These are phyloP conservation scores for Phortica okadai DNA, from an alignment of 2,888 invertebrate genomes.

Conservation along the genomic window DNA sequence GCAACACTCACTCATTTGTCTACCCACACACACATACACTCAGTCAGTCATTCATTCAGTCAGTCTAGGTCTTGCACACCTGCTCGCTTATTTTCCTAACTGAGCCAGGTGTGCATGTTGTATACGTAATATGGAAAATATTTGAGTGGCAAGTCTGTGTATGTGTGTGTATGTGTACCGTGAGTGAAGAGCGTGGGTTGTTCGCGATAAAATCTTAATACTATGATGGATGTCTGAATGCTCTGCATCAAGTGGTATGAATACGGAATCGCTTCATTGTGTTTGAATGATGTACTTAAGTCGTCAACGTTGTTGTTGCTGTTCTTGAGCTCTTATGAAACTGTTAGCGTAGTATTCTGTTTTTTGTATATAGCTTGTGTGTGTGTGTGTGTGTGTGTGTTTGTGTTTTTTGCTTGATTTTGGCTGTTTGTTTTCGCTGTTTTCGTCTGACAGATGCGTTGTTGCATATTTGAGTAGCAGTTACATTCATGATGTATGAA, in stretches of 20 bases:
- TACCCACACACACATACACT: neutral
- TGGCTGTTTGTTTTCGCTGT: constrained; percentile 32
- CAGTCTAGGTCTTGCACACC: neutral
- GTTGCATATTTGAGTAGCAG: constrained; percentile 26
- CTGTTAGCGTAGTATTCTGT: neutral
- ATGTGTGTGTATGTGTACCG: neutral
- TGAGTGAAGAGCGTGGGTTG: neutral
- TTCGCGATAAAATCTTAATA: constrained; percentile 27
- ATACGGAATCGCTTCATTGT: constrained; percentile 21
- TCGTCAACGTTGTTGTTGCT: constrained; percentile 1
- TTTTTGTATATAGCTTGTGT: neutral
- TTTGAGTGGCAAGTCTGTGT: neutral
- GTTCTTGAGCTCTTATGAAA: neutral
- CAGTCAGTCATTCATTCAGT: neutral
- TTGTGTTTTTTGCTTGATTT: constrained; percentile 4
- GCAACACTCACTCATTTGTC: neutral
- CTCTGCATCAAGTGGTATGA: constrained; percentile 9
- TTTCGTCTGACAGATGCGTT: constrained; percentile 14
- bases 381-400: neutral
- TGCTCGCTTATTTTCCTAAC: neutral
- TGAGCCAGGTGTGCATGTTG: constrained; percentile 9
- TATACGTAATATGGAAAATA: neutral
- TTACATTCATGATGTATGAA: neutral
- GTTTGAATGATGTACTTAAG: constrained; percentile 24
- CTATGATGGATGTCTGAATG: constrained; percentile 19